These are phyloP conservation scores for Daubentonia madagascariensis DNA, from an alignment of 2,113 vertebrate genomes.

Conservation along the genomic window DNA sequence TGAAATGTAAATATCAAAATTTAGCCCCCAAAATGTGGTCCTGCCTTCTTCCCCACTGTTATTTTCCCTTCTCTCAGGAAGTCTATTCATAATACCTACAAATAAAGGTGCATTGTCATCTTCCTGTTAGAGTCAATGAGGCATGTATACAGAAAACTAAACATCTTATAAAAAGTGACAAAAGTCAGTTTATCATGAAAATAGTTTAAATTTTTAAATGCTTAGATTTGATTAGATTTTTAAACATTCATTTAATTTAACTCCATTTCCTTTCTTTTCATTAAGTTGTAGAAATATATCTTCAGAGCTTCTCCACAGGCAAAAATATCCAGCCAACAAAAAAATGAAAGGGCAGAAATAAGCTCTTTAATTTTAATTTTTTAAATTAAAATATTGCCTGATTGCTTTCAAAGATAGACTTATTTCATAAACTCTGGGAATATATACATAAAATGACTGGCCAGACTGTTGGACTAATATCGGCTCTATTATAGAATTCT, in stretches of 20 bases:
- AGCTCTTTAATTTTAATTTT: background rate
- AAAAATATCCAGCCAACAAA: conserved; percentile 13
- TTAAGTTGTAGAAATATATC: background rate
- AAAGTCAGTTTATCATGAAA: background rate
- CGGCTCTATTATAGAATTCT: background rate
- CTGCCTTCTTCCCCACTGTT: background rate
- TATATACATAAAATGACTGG: background rate
- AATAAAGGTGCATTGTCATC: background rate
- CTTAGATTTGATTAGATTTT: background rate
- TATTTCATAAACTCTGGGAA: background rate
- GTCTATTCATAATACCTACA: background rate
- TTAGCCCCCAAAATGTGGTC: background rate
- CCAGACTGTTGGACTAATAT: background rate
- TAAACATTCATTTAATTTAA: conserved; percentile 9
- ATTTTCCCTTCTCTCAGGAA: background rate
- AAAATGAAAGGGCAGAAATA: background rate
- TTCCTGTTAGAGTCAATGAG: background rate
- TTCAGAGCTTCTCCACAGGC: background rate
- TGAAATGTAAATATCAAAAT: background rate
- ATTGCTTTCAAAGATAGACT: background rate
- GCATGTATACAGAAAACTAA: background rate
- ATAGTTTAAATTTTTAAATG: background rate
- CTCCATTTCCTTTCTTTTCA: background rate
- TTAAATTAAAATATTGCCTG: background rate
- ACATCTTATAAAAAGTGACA: background rate